phyloP scores from a whole-genome alignment of 2,113 vertebrate species.

The Mastomys coucha region DNA sequence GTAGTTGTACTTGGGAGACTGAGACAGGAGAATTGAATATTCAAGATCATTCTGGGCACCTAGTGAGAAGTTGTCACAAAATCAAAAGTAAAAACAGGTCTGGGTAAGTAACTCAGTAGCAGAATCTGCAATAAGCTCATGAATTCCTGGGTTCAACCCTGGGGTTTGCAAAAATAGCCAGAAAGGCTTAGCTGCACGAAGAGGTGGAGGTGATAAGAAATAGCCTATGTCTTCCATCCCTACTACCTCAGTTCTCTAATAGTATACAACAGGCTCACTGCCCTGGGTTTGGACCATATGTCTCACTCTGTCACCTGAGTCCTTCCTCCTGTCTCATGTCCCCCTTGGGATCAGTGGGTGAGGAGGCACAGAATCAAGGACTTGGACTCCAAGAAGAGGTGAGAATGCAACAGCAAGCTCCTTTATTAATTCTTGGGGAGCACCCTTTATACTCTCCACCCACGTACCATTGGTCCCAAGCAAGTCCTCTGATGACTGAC shows the following conservation, averaged over 20 bases:
- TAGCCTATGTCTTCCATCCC: accelerated
- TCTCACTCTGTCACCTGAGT: too few species aligned
- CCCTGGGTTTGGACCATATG: too few species aligned
- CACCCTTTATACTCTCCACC: too few species aligned
- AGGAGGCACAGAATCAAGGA: too few species aligned
- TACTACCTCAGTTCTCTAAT: neutral
- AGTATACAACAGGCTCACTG: neutral
- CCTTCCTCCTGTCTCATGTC: too few species aligned
- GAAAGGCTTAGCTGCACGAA: neutral
- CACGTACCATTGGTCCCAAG: too few species aligned
- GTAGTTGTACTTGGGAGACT: too few species aligned
- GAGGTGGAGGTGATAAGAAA: neutral
- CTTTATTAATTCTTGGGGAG: too few species aligned
- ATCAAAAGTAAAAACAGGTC: neutral
- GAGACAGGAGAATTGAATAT: neutral
- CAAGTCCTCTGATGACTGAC: too few species aligned
- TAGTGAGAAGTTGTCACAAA: neutral
- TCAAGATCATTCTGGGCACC: neutral
- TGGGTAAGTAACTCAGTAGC: neutral
- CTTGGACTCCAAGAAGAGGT: too few species aligned
- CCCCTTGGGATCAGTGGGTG: too few species aligned
- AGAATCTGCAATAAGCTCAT: neutral
- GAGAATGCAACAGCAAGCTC: too few species aligned
- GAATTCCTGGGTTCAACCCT: neutral
- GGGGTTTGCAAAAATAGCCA: neutral